Evolutionary conservation across 2,888 invertebrate species (phyloP), one percentile per base, ranked within the genome.

Genomic region (Tridacna gigas): DNA sequence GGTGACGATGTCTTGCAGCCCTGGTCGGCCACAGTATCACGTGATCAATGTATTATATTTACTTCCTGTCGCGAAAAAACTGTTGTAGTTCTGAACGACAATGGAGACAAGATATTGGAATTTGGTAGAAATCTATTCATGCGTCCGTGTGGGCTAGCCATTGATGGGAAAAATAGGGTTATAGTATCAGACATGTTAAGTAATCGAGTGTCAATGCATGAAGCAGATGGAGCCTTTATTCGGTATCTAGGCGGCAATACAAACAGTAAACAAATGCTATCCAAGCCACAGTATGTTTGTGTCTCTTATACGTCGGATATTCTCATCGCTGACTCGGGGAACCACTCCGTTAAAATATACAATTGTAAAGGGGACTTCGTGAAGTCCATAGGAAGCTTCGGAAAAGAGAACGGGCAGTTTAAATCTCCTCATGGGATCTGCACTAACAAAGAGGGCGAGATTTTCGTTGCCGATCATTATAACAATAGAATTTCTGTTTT

Each of bases 401-500:
- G 95, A 20, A 94, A 94, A 80, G 94, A 93, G 0, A 93, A 94
- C 71, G 95, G 95, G 11, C 95, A 95, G 83, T 94, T 95, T 80
- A 95, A 95, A 89, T 95, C 94, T 61, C 96, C 96, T 0, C 95
- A 95, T 45, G 95, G 95, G 9, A 91, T 95, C 13, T 95, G 95
- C 28, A 94, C 95, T 7, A 95, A 95, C 86, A 90, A 89, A 13
- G 93, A 93, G 65, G 95, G 95, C 74, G 95, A 95, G 83, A 95
- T 95, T 79, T 90, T 95, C 25, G 95, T 95, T 3, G 95, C 95
- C 9, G 96, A 95, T 84, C 95, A 95, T 94, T 95, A 95, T 84
- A 95, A 95, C 90, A 91, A 90, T 74, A 84, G 93, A 0, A 87
- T 93, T 5, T 89, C 91, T 0, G 82, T 92, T 65, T 93, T 90